Evolutionary conservation across 1,140 invertebrate genomes (phyloP).

Genomic region (Luehdorfia chinensis): DNA sequence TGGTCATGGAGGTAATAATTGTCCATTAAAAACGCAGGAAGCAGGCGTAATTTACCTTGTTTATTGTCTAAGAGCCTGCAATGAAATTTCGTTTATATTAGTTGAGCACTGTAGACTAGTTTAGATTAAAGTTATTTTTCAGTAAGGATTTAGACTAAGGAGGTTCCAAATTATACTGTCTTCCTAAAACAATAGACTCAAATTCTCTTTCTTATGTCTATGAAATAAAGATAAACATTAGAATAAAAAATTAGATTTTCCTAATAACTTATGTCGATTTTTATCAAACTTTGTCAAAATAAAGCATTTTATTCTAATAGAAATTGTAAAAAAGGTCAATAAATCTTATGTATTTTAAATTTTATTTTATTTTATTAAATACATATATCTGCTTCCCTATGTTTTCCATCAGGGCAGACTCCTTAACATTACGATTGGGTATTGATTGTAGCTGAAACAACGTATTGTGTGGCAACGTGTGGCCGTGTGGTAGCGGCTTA

Average conservation of each 20-base stretch:
- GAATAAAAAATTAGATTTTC: too few relatives aligned
- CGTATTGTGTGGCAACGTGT: too few relatives aligned
- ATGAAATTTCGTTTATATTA: not conserved
- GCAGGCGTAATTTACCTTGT: slow-evolving; percentile 26
- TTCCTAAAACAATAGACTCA: not conserved
- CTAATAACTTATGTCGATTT: too few relatives aligned
- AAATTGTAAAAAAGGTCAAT: too few relatives aligned
- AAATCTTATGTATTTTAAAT: too few relatives aligned
- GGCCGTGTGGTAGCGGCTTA: too few relatives aligned
- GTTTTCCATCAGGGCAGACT: too few relatives aligned
- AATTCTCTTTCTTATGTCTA: not conserved
- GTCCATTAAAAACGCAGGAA: slow-evolving; percentile 36
- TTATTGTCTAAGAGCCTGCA: slow-evolving; percentile 18
- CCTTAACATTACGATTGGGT: too few relatives aligned
- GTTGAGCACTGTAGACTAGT: not conserved
- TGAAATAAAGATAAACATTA: not conserved
- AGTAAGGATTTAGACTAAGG: not conserved
- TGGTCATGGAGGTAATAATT: slow-evolving; percentile 40
- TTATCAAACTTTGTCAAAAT: too few relatives aligned
- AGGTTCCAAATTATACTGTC: not conserved
- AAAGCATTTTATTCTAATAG: not conserved
- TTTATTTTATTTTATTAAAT: too few relatives aligned
- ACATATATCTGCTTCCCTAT: too few relatives aligned
- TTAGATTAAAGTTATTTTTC: not conserved
- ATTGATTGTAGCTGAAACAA: too few relatives aligned